Conservation (phyloP, 2,113 vertebrate genomes). For the Platichthys stellatus region DNA sequence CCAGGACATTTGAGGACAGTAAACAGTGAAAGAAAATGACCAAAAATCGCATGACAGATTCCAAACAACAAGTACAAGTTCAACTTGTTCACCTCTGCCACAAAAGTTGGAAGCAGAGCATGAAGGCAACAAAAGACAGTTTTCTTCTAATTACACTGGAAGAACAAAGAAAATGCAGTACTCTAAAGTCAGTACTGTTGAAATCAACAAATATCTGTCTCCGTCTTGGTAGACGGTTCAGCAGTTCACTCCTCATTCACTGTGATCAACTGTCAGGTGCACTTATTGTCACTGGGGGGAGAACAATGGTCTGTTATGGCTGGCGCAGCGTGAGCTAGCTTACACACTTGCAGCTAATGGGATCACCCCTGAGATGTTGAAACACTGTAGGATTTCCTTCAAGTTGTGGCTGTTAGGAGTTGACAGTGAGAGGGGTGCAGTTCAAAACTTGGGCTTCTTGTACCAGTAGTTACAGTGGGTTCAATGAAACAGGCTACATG, state of each 20-base stretch:
- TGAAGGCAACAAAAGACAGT: not conserved
- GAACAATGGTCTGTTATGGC: slow-evolving; percentile 65
- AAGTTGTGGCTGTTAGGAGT: not conserved
- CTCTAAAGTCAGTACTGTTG: not conserved
- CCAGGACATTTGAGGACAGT: slow-evolving; percentile 12
- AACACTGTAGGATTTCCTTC: not conserved
- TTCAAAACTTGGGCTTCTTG: not conserved
- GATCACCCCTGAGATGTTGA: slow-evolving; percentile 38
- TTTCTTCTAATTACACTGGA: not conserved
- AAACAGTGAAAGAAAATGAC: not conserved
- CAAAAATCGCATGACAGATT: not conserved
- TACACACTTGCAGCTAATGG: slow-evolving; percentile 28
- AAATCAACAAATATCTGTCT: not conserved
- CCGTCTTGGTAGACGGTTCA: not conserved
- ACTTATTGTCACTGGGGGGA: slow-evolving; percentile 51
- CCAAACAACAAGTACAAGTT: not conserved
- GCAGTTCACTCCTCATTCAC: slow-evolving; percentile 17
- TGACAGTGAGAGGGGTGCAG: not conserved
- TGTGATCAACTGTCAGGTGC: slow-evolving; percentile 33
- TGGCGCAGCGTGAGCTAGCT: slow-evolving; percentile 41
- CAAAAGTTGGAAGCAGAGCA: not conserved
- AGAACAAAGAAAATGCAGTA: not conserved
- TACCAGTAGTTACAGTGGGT: not conserved
- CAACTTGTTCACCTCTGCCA: not conserved
- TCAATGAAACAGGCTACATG: not conserved